A percentile compares a stretch with the other conserved stretches of the same genome.
Conservation (phyloP, 2,113 vertebrate genomes). For the Leptocoma aspasia region DNA sequence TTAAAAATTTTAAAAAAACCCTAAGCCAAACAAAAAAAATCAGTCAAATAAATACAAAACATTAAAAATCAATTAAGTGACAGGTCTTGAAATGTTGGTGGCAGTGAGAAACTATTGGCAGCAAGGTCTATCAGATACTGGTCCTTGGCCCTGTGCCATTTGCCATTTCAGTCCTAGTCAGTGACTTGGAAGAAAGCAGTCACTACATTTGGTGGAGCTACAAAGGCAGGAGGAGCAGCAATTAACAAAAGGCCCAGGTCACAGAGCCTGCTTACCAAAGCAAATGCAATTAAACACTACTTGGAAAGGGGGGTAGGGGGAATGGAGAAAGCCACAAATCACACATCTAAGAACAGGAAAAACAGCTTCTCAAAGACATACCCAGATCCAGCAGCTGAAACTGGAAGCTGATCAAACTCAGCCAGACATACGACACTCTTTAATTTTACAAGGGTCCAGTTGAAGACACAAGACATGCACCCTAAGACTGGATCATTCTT, state of each 20-base stretch:
- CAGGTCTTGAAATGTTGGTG: background rate
- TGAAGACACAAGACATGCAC: background rate
- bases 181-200: background rate
- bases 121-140: background rate
- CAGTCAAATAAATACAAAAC: background rate
- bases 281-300: background rate
- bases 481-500: accelerated
- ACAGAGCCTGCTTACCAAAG: conserved; percentile 4
- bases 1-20: accelerated
- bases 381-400: background rate
- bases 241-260: conserved; percentile 5
- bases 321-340: background rate
- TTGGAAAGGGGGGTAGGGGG: background rate
- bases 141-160: background rate
- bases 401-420: background rate
- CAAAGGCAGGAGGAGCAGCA: background rate
- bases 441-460: background rate
- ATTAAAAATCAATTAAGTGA: background rate
- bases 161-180: background rate
- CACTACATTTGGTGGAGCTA: background rate
- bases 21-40: background rate
- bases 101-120: background rate
- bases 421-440: background rate
- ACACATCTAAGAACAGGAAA: background rate
- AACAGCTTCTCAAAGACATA: conserved; percentile 5